Conservation (phyloP, 2,888 invertebrate species). For the Deroplatys truncata region DNA sequence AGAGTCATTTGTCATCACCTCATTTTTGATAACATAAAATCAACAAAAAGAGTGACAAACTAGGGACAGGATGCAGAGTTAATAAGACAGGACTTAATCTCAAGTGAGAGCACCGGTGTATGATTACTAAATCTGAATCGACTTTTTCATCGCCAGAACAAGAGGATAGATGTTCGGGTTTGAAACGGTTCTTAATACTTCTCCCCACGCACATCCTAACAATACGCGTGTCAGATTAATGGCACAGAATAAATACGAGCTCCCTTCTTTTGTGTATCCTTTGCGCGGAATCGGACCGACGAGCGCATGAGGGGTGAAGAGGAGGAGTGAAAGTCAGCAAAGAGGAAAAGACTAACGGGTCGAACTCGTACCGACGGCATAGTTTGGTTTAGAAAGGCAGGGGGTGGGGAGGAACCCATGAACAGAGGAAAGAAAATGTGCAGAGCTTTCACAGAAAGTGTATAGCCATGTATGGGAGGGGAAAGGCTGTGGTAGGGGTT, state of each 20-base stretch:
- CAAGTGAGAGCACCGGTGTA: background rate
- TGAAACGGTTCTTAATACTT: background rate
- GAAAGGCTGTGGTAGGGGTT: background rate
- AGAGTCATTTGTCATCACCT: no score
- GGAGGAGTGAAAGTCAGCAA: background rate
- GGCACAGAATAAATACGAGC: slow-evolving; percentile 33
- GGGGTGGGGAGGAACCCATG: background rate
- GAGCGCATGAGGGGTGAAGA: background rate
- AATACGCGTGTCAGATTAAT: slow-evolving; percentile 29
- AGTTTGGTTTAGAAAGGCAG: background rate
- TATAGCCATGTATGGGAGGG: background rate
- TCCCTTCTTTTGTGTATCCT: slow-evolving; percentile 15
- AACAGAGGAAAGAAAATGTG: background rate
- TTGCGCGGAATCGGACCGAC: background rate
- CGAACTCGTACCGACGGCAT: background rate
- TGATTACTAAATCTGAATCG: background rate
- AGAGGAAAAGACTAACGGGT: background rate
- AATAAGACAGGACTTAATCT: background rate
- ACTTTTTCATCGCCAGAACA: background rate
- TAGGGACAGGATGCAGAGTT: no score
- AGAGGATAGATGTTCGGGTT: background rate
- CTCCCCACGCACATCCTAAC: background rate
- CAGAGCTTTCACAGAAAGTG: slow-evolving; percentile 6
- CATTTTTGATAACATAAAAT: no score
- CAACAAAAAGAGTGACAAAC: no score